Conservation (phyloP, 92 coral and sea anemone species). For the Epizoanthus fatuus region DNA sequence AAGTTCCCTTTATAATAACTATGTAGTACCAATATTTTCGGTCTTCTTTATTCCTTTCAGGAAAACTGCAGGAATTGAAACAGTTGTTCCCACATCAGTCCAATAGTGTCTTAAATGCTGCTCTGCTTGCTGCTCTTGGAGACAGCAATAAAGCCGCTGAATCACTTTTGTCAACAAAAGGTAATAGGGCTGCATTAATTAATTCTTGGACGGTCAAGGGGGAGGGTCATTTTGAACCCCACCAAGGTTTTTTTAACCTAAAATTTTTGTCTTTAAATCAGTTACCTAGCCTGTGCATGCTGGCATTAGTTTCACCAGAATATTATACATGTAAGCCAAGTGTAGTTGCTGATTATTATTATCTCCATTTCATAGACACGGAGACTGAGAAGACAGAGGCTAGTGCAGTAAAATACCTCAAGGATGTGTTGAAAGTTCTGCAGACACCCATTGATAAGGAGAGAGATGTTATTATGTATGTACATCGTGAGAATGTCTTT, state of each 20-base stretch:
- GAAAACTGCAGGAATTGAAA: conserved; percentile 18
- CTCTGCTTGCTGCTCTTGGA: conserved; percentile 14
- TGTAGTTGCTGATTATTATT: too few relatives aligned
- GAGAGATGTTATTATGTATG: conserved; percentile 41
- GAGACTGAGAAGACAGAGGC: too few relatives aligned
- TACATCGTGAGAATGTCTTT: conserved; percentile 32
- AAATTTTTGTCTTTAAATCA: too few relatives aligned
- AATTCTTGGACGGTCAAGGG: not conserved
- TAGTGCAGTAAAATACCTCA: not conserved
- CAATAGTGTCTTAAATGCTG: not conserved
- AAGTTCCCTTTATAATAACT: too few relatives aligned
- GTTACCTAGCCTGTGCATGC: too few relatives aligned
- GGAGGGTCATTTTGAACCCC: too few relatives aligned
- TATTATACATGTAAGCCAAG: too few relatives aligned
- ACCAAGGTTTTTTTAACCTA: too few relatives aligned
- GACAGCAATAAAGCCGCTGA: conserved; percentile 9
- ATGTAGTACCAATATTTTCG: too few relatives aligned
- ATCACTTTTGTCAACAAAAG: conserved; percentile 8
- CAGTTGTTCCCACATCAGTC: not conserved
- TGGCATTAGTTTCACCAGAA: too few relatives aligned
- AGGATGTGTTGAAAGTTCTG: conserved; percentile 21
- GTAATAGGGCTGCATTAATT: not conserved
- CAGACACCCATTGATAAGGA: conserved; percentile 34
- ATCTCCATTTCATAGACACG: too few relatives aligned
- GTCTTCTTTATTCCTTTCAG: not conserved